Evolutionary conservation across 2,888 invertebrate genomes (phyloP).

Genomic region (Orthonychiurus folsomi): DNA sequence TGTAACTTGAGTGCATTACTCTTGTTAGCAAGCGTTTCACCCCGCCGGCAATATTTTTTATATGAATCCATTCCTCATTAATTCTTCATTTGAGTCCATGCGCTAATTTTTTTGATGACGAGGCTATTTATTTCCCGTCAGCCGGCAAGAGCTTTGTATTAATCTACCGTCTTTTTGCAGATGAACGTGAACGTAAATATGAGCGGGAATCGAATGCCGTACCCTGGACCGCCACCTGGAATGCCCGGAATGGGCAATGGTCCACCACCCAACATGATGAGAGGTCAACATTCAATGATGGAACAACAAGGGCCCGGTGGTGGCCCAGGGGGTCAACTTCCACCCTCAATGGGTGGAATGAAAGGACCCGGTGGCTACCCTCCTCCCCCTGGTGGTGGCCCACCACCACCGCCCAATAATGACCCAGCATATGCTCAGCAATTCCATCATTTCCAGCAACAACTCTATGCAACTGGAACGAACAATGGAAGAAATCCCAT

Average conservation of each 20-base stretch:
- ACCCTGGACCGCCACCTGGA: conserved; percentile 30
- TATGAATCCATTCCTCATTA: no score
- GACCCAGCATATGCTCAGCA: conserved; percentile 91
- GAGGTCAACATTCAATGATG: conserved; percentile 30
- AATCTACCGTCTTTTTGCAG: conserved; percentile 24
- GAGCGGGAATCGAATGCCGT: conserved; percentile 38
- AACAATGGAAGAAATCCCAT: conserved; percentile 50
- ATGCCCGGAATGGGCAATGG: conserved; percentile 44
- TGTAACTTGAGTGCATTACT: background rate
- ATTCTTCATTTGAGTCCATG: no score
- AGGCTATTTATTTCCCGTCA: no score
- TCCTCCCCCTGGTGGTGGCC: conserved; percentile 53
- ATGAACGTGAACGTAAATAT: conserved; percentile 42
- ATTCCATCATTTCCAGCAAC: conserved; percentile 92
- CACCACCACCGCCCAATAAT: conserved; percentile 73
- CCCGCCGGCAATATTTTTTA: background rate
- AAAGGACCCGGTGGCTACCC: conserved; percentile 45
- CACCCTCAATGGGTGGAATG: conserved; percentile 65
- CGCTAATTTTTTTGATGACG: background rate
- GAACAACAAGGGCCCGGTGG: conserved; percentile 42
- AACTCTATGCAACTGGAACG: conserved; percentile 79
- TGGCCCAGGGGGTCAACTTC: conserved; percentile 61
- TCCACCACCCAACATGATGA: conserved; percentile 40
- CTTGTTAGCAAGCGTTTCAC: background rate
- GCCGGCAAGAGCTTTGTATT: no score